These are phyloP conservation scores for Podilymbus podiceps DNA, from an alignment of 2,113 vertebrate genomes.

Conservation along the genomic window DNA sequence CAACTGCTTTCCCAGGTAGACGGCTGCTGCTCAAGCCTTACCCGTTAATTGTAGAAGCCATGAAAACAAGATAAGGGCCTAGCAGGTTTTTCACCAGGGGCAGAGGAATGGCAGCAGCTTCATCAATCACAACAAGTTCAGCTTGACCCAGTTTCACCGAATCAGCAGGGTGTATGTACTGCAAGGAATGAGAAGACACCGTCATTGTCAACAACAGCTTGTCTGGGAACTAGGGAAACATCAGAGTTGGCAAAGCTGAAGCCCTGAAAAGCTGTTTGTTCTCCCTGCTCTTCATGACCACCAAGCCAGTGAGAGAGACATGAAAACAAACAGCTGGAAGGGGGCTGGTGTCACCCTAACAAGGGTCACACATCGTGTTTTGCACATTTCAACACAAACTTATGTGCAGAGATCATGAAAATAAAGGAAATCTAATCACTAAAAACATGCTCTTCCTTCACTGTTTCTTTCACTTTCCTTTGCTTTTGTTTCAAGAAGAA, in stretches of 20 bases:
- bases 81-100: slow-evolving; percentile 93
- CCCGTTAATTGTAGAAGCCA: slow-evolving; percentile 98
- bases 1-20: neutral
- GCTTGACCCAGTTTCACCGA: slow-evolving; percentile 95
- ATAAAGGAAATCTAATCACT: neutral
- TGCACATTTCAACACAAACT: neutral
- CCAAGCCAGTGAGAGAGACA: neutral
- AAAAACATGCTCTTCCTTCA: neutral
- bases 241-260: neutral
- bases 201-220: neutral
- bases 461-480: neutral
- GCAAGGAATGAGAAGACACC: neutral
- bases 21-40: slow-evolving; percentile 32
- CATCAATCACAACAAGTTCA: slow-evolving; percentile 94
- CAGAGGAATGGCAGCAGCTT: slow-evolving; percentile 95
- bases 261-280: neutral
- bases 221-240: neutral
- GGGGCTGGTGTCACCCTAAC: neutral
- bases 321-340: neutral
- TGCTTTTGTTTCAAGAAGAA: neutral
- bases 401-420: neutral
- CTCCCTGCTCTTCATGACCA: neutral
- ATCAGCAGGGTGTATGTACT: slow-evolving; percentile 97
- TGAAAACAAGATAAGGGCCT: slow-evolving; percentile 95
- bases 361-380: neutral